phyloP scores from a whole-genome alignment of 2,113 vertebrate species.

The Macaca nemestrina region DNA sequence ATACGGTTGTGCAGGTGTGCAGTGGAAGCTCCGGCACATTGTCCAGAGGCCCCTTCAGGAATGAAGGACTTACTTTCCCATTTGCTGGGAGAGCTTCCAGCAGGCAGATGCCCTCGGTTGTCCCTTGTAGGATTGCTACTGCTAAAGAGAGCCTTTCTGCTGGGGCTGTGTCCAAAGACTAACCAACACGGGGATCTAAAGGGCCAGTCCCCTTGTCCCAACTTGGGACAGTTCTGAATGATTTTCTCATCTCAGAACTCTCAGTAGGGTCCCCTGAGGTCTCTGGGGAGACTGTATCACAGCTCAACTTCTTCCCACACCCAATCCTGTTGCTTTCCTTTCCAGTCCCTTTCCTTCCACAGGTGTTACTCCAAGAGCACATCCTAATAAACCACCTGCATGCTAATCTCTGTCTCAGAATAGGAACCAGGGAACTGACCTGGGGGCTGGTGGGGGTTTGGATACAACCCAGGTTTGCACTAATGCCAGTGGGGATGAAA shows the following conservation, averaged over 20 bases:
- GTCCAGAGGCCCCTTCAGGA: neutral
- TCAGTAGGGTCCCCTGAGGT: neutral
- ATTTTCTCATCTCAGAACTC: neutral
- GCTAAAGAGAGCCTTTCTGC: neutral
- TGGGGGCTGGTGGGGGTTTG: neutral
- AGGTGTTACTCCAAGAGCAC: neutral
- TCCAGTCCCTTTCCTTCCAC: neutral
- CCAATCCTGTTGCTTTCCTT: neutral
- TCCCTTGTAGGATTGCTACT: neutral
- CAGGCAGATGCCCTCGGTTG: neutral
- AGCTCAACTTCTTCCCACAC: neutral
- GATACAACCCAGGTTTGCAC: neutral
- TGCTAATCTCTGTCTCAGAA: neutral
- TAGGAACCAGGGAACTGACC: neutral
- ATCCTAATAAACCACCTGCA: neutral
- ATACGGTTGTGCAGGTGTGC: rapidly evolving
- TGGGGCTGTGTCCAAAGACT: neutral
- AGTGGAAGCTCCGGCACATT: neutral
- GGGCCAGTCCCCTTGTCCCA: neutral
- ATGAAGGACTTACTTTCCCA: neutral
- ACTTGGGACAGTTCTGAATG: neutral
- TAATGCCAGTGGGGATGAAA: neutral
- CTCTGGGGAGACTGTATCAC: neutral
- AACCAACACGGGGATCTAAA: neutral
- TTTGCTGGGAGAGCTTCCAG: neutral